Evolutionary conservation across 2,797 vertebrate genomes (phyloP), one percentile per base, ranked within the genome.

Genomic region (Peromyscus eremicus): DNA sequence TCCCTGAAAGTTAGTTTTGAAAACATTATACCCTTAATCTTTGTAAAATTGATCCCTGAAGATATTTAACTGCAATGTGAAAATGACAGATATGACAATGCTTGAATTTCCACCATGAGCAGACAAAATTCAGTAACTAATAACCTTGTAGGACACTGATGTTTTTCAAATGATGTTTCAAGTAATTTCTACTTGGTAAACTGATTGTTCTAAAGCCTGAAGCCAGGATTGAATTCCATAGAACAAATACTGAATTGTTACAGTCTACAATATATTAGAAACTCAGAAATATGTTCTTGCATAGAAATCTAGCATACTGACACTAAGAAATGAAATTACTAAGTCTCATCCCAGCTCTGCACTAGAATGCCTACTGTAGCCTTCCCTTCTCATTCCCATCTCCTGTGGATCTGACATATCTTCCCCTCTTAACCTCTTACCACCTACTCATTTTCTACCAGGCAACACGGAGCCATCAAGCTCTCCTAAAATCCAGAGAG

Each of bases 131-230:
- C 64, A 49, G 2, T 46, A 79, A 80, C 25, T 81, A 27, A 14
- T 37, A 80, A 90, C 27, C 29, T 57, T 81, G 21, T 79, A 16
- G n/a, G 79, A 40, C 60, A 43, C n/a, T 94, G 4, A 79, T 80
- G 46, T 70, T 75, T 70, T 68, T 81, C 75, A 86, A 86, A 16
- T 13, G 62, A 49, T 49, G 6, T 1, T 62, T 83, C 16, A 71
- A 95, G 9, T 46, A 27, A 75, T 90, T 96, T 89, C 46, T 92
- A 76, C 34, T 92, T 75, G 21, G 27, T 87, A 55, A 76, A 14
- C 25, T 88, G 13, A 25, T 64, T 94, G 29, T 94, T 90, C 75
- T 68, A 40, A 97, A 77, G 23, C 85, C n/a, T 66, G 29, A 95
- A 85, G 90, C 5, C 9, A 85, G 34, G 37, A 73, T 25, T 92